Evolutionary conservation across 2,113 vertebrate species (phyloP), one percentile per base, ranked within the genome.

Genomic region (Rallus limicola): DNA sequence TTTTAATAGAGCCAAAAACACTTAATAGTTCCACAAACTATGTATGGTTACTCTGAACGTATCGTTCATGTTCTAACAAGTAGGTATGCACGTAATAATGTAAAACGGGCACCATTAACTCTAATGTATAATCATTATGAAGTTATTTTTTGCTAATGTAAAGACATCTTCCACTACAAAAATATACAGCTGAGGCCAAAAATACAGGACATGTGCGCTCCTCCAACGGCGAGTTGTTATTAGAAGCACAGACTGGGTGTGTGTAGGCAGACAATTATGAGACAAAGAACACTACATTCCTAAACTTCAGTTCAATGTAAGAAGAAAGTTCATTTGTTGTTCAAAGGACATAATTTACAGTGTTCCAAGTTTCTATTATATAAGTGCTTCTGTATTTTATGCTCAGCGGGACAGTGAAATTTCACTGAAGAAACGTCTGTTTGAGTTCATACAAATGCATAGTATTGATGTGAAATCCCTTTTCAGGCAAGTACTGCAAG

Each of bases 311-410:
- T 96, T 98, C 82, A 71, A 24, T 78, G 88, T 80, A 97, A 96
- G 86, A 97, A 89, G 60, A 86, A 92, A 96, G 88, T 90, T 96
- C 84, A 96, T 95, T 97, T 97, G 91, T 91, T 98, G 93, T 87
- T 97, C 82, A 97, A 97, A 97, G 70, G 71, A 97, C 82, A 76
- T 91, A 95, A 96, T 95, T 96, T 96, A 95, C 93, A 91, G 92
- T 62, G 93, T 95, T 97, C 90, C 93, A 96, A 96, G 94, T 93
- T 97, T 95, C 97, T 95, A 77, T 97, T 97, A 95, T 85, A n/a
- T 94, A 97, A 96, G 77, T 95, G 60, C 79, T 94, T 77, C 88
- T 96, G 70, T 85, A 96, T 97, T 97, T 93, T 60, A 36, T 64
- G 93, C 92, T 96, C 94, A 97, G 90, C 91, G 95, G 64, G 92